These are phyloP conservation scores for Dryococelus australis DNA, from an alignment of 2,888 invertebrate genomes.

Conservation along the genomic window DNA sequence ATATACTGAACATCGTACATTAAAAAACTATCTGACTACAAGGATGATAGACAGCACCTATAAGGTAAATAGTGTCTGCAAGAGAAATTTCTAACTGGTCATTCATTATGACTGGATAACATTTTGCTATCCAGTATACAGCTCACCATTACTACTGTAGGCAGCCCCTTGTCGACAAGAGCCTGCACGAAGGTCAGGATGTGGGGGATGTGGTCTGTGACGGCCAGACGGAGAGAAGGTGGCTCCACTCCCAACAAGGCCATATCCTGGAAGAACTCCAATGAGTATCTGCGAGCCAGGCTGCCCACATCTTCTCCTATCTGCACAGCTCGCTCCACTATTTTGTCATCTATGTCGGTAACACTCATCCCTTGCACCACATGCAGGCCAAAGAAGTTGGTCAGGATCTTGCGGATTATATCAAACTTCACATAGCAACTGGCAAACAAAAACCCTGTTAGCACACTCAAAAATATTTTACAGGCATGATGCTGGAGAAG, in stretches of 20 bases:
- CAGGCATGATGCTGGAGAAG: background rate
- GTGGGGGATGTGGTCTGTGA: conserved; percentile 81
- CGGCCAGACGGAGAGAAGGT: conserved; percentile 77
- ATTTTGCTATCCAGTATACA: too few relatives aligned
- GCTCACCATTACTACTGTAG: conserved; percentile 72
- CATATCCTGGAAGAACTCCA: conserved; percentile 85
- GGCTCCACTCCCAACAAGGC: conserved; percentile 71
- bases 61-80: too few relatives aligned
- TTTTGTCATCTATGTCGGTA: conserved; percentile 96
- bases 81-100: too few relatives aligned
- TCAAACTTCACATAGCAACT: conserved; percentile 89
- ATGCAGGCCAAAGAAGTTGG: conserved; percentile 77
- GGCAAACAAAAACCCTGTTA: conserved; percentile 45
- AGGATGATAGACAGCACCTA: too few relatives aligned
- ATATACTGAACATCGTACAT: too few relatives aligned
- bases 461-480: conserved; percentile 19
- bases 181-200: conserved; percentile 78
- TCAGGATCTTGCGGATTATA: conserved; percentile 82
- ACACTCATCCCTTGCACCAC: conserved; percentile 87
- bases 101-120: too few relatives aligned
- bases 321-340: conserved; percentile 74
- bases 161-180: conserved; percentile 71
- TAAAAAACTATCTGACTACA: too few relatives aligned
- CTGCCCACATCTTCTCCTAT: conserved; percentile 64
- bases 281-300: conserved; percentile 74